Percentiles rank a stretch among this genome's conserved stretches.
Evolutionary conservation across 2,113 vertebrate species (phyloP).

Genomic region (Sterrhoptilus dennistouni): DNA sequence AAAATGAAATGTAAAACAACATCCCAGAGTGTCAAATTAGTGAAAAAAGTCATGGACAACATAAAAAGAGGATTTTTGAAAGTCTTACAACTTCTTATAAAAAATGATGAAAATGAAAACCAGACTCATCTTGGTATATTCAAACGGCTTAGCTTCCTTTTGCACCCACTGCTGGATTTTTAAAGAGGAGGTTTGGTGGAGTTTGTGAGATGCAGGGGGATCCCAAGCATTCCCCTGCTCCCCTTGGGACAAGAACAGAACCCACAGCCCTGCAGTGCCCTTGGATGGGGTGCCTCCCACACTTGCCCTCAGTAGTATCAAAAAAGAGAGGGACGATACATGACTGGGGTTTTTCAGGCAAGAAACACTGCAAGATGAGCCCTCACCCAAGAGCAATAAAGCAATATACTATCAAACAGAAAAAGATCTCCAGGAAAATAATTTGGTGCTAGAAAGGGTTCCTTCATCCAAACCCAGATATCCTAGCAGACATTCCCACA

Average conservation of each 20-base stretch:
- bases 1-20: slow-evolving; percentile 70
- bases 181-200: neutral
- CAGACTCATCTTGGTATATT: neutral
- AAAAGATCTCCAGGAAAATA: neutral
- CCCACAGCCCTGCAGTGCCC: neutral
- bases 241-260: neutral
- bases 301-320: rapidly evolving
- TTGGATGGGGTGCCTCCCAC: neutral
- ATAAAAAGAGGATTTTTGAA: slow-evolving; percentile 10
- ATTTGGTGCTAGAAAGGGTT: rapidly evolving
- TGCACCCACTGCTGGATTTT: neutral
- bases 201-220: too few relatives aligned
- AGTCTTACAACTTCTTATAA: slow-evolving; percentile 35
- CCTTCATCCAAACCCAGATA: neutral
- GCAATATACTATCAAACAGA: neutral
- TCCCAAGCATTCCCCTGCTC: neutral
- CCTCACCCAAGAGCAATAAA: neutral
- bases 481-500: rapidly evolving
- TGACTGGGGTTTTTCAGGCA: neutral
- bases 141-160: neutral
- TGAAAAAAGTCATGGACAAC: slow-evolving; percentile 11
- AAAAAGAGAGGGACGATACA: neutral
- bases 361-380: neutral
- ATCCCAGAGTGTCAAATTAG: slow-evolving; percentile 72
- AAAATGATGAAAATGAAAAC: slow-evolving; percentile 52